A percentile compares a stretch with the other conserved stretches of the same genome.
Conservation (phyloP, 2,797 vertebrate genomes). For the Astyanax mexicanus region DNA sequence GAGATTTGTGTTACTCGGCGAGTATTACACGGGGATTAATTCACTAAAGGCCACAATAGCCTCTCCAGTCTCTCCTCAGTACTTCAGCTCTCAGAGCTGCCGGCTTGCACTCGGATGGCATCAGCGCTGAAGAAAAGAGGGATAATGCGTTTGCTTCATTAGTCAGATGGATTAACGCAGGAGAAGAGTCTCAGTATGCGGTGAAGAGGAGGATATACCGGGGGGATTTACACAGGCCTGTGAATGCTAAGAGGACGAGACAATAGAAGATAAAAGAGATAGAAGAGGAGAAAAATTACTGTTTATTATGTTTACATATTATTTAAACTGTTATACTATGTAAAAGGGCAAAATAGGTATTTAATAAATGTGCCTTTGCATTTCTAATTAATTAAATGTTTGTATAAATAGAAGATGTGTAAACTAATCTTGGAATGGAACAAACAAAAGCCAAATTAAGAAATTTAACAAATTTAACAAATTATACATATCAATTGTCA, state of each 20-base stretch:
- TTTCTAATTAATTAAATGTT: not conserved
- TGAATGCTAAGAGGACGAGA: not conserved
- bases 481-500: too few relatives aligned
- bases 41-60: conserved; percentile 10
- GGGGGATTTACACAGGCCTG: not conserved
- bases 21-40: conserved; percentile 49
- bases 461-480: too few relatives aligned
- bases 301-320: too few relatives aligned
- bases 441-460: too few relatives aligned
- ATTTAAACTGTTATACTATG: too few relatives aligned
- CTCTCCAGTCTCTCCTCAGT: not conserved
- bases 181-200: not conserved
- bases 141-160: not conserved
- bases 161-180: conserved; percentile 1
- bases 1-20: conserved; percentile 44
- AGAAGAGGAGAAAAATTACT: too few relatives aligned
- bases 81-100: not conserved
- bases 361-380: too few relatives aligned
- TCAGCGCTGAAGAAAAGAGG: not conserved
- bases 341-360: too few relatives aligned
- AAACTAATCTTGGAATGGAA: too few relatives aligned
- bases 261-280: not conserved
- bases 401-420: too few relatives aligned
- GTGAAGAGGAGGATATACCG: not conserved
- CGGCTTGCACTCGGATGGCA: not conserved